Evolutionary conservation across 2,797 vertebrate genomes (phyloP), one percentile per base, ranked within the genome.

Genomic region (Danio albolineatus): DNA sequence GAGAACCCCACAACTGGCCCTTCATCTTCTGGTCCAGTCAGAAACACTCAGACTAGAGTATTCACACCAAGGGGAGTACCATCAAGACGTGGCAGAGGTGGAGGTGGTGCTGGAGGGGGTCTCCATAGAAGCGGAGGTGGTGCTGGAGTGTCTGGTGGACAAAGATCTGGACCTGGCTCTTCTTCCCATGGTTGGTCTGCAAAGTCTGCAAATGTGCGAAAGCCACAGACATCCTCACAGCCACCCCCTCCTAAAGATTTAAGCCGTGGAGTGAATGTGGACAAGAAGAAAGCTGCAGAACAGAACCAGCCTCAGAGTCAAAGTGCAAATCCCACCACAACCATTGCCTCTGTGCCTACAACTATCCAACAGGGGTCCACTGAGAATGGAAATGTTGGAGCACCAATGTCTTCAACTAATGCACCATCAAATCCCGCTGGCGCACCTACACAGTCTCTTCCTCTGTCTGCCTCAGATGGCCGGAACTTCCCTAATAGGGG

Each of bases 31-130:
- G 89, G 86, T 43, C 89, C 88, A 5, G 82, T 88, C 21, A 91
- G 93, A 86, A 89, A 89, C 46, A 86, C 93, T 61, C 94, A 95
- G 85, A 94, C 96, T 6, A 92, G 97, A 3, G 94, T 96, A 10
- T 97, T 97, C 84, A 97, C 96, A n/a, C 97, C 97, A 1, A 92
- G 96, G n/a, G 97, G 97, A 0, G 95, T 97, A 4, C 97, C 96
- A 0, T 97, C 96, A 0, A 94, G 96, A 28, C 89, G 97, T 28
- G 97, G 97, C 5, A 90, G 97, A 3, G 97, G 96, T 0, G 96
- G 95, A 1, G 90, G 91, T 4, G 87, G 90, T n/a, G 86, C 91
- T 19, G 92, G 92, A 7, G 92, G 92, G 39, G 92, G 90, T 61
- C 80, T 90, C 7, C 92, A 92, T 82, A 90, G 94, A 54, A 91